Conservation (phyloP, 2,113 vertebrate species). For the Cebidichthys violaceus region DNA sequence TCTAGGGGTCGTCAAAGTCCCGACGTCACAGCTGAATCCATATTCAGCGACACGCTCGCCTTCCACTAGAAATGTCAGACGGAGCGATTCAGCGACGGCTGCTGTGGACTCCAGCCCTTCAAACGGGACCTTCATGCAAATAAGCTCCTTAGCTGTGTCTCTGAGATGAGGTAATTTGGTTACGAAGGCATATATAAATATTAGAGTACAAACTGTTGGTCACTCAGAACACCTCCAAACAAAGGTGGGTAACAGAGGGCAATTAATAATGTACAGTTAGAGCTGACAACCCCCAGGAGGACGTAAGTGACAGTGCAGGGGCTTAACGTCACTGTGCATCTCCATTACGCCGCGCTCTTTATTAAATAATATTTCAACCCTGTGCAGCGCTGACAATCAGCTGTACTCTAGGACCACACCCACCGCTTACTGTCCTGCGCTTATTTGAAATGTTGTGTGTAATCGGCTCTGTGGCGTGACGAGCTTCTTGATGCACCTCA, state of each 20-base stretch:
- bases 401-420: not conserved
- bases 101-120: constrained; percentile 71
- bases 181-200: constrained; percentile 84
- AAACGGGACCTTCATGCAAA: constrained; percentile 74
- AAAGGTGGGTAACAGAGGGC: constrained; percentile 58
- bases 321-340: constrained; percentile 71
- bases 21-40: constrained; percentile 68
- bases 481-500: not conserved
- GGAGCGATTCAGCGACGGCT: no score
- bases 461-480: not conserved
- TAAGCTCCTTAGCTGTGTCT: constrained; percentile 82
- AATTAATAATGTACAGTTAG: constrained; percentile 81
- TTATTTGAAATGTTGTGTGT: constrained; percentile 33
- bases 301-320: constrained; percentile 75
- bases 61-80: constrained; percentile 76
- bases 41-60: constrained; percentile 60
- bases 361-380: constrained; percentile 70
- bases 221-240: constrained; percentile 69
- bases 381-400: constrained; percentile 58
- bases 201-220: constrained; percentile 66
- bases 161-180: constrained; percentile 75
- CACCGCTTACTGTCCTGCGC: constrained; percentile 20
- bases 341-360: constrained; percentile 65
- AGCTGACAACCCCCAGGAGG: constrained; percentile 70
- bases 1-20: constrained; percentile 74